These are phyloP conservation scores for Tribolium freemani DNA, from an alignment of 2,888 invertebrate genomes.

Conservation along the genomic window DNA sequence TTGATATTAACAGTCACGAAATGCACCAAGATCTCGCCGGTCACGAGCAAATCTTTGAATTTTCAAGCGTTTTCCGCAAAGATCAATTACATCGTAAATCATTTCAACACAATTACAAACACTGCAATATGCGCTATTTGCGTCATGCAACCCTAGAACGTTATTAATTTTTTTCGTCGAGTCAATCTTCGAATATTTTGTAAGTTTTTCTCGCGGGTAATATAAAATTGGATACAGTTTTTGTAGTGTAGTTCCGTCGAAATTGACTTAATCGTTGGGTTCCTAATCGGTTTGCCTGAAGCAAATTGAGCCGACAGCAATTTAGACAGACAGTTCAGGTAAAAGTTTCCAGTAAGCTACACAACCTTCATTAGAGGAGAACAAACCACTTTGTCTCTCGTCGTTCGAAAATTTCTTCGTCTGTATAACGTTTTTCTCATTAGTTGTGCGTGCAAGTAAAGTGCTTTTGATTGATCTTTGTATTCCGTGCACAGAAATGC, in stretches of 20 bases:
- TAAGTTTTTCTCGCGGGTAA: conserved; percentile 54
- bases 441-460: conserved; percentile 48
- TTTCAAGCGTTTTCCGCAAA: background rate
- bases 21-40: conserved; percentile 48
- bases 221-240: conserved; percentile 64
- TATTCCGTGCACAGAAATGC: conserved; percentile 63
- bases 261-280: conserved; percentile 65
- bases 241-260: conserved; percentile 61
- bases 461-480: conserved; percentile 63
- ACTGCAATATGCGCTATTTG: background rate
- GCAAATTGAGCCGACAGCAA: conserved; percentile 59
- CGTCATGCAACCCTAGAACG: conserved; percentile 42
- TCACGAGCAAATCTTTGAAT: conserved; percentile 45
- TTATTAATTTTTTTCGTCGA: conserved; percentile 52
- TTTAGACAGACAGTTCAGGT: conserved; percentile 51
- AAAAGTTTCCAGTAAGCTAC: conserved; percentile 52
- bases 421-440: conserved; percentile 40
- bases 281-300: conserved; percentile 61
- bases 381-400: conserved; percentile 40
- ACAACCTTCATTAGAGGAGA: conserved; percentile 49
- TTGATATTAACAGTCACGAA: conserved; percentile 58
- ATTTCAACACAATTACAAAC: background rate
- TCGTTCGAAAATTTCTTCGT: conserved; percentile 30
- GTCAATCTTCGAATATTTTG: conserved; percentile 53
- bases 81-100: background rate